A percentile compares a stretch with the other conserved stretches of the same genome.
phyloP scores from a whole-genome alignment of 2,113 vertebrate species.

The Odontesthes bonariensis region DNA sequence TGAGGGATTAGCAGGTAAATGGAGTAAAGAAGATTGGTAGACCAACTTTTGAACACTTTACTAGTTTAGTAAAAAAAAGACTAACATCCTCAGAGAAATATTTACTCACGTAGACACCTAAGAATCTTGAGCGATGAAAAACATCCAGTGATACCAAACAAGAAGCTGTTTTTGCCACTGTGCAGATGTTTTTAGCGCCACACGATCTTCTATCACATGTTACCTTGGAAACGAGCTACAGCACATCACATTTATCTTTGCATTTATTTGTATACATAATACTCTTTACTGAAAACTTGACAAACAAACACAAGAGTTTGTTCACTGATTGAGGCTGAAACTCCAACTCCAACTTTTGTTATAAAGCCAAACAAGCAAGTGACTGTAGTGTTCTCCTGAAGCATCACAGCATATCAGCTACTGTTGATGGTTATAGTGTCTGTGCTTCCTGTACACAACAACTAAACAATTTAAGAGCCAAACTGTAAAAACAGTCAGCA shows the following conservation, averaged over 20 bases:
- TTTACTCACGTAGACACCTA: not conserved
- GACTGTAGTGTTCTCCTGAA: not conserved
- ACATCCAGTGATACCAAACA: not conserved
- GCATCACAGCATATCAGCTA: not conserved
- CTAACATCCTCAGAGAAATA: not conserved
- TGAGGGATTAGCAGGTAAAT: constrained; percentile 30
- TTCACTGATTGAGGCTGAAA: not conserved
- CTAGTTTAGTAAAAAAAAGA: not conserved
- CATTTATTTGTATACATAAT: not conserved
- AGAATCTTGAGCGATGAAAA: not conserved
- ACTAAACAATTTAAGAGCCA: constrained; percentile 2
- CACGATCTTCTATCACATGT: constrained; percentile 16
- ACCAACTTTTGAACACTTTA: constrained; percentile 10
- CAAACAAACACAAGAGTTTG: not conserved
- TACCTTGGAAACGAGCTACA: constrained; percentile 49
- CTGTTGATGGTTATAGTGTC: not conserved
- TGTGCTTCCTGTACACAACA: constrained; percentile 15
- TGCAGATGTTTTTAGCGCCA: constrained; percentile 25
- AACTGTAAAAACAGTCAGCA: not conserved
- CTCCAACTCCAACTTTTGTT: constrained; percentile 10
- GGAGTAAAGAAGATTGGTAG: constrained; percentile 22
- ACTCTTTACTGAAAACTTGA: not conserved
- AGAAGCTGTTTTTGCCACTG: constrained; percentile 4
- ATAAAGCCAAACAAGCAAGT: not conserved
- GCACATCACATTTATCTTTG: not conserved